These are phyloP conservation scores for Rhynchomys soricoides DNA, from an alignment of 2,113 vertebrate genomes.

Conservation along the genomic window DNA sequence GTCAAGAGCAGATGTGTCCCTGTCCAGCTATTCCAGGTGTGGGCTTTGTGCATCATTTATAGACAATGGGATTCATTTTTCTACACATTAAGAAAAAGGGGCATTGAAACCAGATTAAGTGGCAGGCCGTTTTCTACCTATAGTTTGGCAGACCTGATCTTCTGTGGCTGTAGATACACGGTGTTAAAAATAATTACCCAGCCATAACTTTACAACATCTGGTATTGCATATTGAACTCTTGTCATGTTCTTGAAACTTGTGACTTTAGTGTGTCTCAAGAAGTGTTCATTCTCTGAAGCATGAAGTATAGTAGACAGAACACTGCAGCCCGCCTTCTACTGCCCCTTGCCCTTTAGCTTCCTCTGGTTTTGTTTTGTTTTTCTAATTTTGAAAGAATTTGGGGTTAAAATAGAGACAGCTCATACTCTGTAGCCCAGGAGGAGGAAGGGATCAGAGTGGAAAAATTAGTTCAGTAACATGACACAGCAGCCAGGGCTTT, in stretches of 20 bases:
- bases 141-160: not conserved
- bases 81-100: not conserved
- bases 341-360: not conserved
- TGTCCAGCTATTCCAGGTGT: not conserved
- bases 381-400: not conserved
- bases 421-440: not conserved
- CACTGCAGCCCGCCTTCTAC: not conserved
- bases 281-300: not conserved
- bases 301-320: not conserved
- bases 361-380: not conserved
- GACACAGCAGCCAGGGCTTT: not conserved
- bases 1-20: not conserved
- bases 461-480: not conserved
- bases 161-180: not conserved
- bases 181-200: not conserved
- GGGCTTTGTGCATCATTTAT: not conserved
- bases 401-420: not conserved
- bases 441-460: slow-evolving; percentile 8
- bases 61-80: not conserved
- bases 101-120: not conserved
- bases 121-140: not conserved
- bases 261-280: slow-evolving; percentile 12
- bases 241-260: not conserved
- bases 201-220: not conserved
- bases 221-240: not conserved